Evolutionary conservation across 2,113 vertebrate genomes (phyloP).

Genomic region (Gobius niger): DNA sequence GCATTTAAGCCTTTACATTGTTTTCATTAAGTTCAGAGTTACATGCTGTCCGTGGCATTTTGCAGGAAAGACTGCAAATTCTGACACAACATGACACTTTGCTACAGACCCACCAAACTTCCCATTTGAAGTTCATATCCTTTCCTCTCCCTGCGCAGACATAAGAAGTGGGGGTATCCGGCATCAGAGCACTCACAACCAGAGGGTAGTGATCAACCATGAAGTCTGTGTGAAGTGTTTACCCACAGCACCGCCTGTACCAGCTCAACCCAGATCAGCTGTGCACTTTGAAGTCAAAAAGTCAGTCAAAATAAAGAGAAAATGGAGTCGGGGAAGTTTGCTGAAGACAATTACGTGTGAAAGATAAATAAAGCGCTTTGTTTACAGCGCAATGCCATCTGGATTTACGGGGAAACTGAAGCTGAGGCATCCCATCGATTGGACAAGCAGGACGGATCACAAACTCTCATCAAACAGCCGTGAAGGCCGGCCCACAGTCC

Average conservation of each 20-base stretch:
- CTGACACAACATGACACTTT: not conserved
- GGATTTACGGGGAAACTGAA: slow-evolving; percentile 15
- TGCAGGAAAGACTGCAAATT: too few relatives aligned
- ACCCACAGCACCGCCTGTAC: slow-evolving; percentile 49
- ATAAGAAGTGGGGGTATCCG: not conserved
- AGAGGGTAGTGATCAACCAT: slow-evolving; percentile 37
- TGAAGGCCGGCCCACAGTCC: not conserved
- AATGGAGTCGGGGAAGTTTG: slow-evolving; percentile 27
- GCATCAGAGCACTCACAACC: slow-evolving; percentile 5
- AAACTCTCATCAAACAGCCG: slow-evolving; percentile 12
- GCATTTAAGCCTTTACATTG: too few relatives aligned
- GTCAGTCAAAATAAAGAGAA: slow-evolving; percentile 43
- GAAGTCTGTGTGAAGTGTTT: slow-evolving; percentile 37
- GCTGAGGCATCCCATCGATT: slow-evolving; percentile 15
- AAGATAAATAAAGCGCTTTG: slow-evolving; percentile 34
- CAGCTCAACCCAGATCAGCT: slow-evolving; percentile 24
- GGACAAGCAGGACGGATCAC: slow-evolving; percentile 11
- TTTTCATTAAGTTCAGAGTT: too few relatives aligned
- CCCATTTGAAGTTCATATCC: not conserved
- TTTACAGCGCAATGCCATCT: slow-evolving; percentile 40
- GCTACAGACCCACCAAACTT: not conserved
- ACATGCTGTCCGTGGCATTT: too few relatives aligned
- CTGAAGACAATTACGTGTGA: slow-evolving; percentile 22
- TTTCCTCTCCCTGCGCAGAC: not conserved
- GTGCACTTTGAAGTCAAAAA: slow-evolving; percentile 51